Base-by-base conservation (phyloP, 1,140 invertebrate genomes). In the Stenopsyche tienmushanensis region DNA sequence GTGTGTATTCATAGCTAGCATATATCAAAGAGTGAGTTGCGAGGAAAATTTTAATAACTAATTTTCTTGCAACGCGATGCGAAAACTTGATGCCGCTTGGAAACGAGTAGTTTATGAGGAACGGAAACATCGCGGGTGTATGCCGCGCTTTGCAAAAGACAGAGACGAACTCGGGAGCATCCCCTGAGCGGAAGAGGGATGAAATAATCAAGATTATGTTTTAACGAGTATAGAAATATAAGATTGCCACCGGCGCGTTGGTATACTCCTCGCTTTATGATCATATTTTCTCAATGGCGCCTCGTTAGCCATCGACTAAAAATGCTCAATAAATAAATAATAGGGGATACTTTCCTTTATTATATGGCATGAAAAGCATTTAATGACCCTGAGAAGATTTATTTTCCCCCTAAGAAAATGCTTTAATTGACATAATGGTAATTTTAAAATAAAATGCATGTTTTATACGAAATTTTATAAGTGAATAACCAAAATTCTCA, bases 1-100 rank as follows among this genome's bases (percentile, higher is more conserved):
- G n/a, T n/a, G n/a, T 10, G 21, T 25, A 29, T 17, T 26, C 25
- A 47, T 34, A 47, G n/a, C 44, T 15, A n/a, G n/a, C 50, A 25
- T 34, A 53, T 64, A 55, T 64, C 52, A 64, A 54, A 52, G 50
- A 24, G 25, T 53, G 20, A 57, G 24, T 17, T 25, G 24, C 24
- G 53, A 54, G 62, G 52, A 54, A 64, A 64, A 64, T 64, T 64
- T 64, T 64, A 64, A 64, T 64, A 64, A 64, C 50, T 64, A 64
- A 64, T 64, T 64, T 64, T 64, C 62, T 64, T 64, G 62, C 62
- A 54, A 64, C 62, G 62, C 62, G 62, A 64, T 64, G 62, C 62
- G 62, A 64, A 64, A 64, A 64, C 62, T 64, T 64, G 62, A 64
- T 45, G 52, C 62, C 42, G 57, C 42, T 41, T 60, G 42, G 57